Evolutionary conservation across 2,113 vertebrate genomes (phyloP).

Genomic region (Cephalopholis sonnerati): DNA sequence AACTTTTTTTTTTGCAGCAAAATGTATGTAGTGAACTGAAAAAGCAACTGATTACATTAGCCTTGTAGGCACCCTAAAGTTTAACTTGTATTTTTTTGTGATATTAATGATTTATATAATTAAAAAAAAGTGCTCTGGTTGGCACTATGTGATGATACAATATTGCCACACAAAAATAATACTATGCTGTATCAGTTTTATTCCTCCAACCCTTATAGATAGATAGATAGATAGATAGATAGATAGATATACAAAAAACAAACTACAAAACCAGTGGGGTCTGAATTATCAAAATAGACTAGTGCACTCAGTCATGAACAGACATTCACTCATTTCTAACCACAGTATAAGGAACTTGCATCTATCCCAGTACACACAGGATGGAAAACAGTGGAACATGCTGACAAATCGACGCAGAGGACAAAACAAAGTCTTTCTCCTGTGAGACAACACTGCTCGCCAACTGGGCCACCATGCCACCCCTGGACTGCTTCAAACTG

Average conservation of each 20-base stretch:
- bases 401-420: constrained; percentile 21
- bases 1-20: no score
- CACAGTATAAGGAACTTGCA: neutral
- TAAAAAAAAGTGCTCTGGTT: no score
- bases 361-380: neutral
- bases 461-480: constrained; percentile 40
- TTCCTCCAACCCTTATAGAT: no score
- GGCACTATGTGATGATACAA: no score
- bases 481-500: constrained; percentile 35
- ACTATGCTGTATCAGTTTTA: no score
- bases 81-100: no score
- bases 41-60: no score
- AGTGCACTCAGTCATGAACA: neutral
- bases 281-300: neutral
- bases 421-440: constrained; percentile 16
- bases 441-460: constrained; percentile 21
- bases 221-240: no score
- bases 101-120: no score
- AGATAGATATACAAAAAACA: neutral
- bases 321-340: neutral
- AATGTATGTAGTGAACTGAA: no score
- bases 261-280: neutral
- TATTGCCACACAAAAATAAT: no score
- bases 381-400: neutral
- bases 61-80: no score